These are phyloP conservation scores for Ostrea denselamellosa DNA, from an alignment of 1,140 invertebrate species.

Conservation along the genomic window DNA sequence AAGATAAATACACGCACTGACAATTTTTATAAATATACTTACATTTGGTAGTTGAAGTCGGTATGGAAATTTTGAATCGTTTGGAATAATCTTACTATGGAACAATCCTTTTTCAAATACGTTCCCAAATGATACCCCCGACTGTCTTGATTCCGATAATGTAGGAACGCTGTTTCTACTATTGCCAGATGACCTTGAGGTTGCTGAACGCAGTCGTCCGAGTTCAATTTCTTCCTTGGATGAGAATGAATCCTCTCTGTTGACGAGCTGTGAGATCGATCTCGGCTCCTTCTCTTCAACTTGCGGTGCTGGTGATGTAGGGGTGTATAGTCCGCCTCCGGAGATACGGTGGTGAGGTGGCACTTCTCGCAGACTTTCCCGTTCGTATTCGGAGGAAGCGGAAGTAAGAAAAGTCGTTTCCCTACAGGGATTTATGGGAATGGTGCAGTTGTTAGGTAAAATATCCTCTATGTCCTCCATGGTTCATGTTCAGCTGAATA, in stretches of 20 bases:
- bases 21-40: neutral
- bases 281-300: neutral
- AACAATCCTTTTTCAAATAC: neutral
- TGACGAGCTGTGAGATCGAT: neutral
- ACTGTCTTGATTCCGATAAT: neutral
- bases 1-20: neutral
- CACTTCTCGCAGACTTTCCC: neutral
- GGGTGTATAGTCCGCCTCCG: neutral
- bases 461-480: slow-evolving; percentile 1
- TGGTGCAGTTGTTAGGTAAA: neutral
- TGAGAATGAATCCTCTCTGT: neutral
- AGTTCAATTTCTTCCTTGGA: neutral
- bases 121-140: neutral
- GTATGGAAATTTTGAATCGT: neutral
- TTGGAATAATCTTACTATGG: neutral
- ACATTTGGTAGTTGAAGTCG: neutral
- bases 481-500: neutral
- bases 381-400: neutral
- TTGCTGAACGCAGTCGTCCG: neutral
- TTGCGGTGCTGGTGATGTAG: neutral
- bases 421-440: neutral
- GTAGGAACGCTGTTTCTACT: neutral
- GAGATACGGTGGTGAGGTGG: neutral
- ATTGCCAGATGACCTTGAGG: neutral
- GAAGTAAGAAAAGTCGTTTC: neutral